Base-by-base conservation (phyloP, 2,113 vertebrate species). In the Cyprinodon tularosa region DNA sequence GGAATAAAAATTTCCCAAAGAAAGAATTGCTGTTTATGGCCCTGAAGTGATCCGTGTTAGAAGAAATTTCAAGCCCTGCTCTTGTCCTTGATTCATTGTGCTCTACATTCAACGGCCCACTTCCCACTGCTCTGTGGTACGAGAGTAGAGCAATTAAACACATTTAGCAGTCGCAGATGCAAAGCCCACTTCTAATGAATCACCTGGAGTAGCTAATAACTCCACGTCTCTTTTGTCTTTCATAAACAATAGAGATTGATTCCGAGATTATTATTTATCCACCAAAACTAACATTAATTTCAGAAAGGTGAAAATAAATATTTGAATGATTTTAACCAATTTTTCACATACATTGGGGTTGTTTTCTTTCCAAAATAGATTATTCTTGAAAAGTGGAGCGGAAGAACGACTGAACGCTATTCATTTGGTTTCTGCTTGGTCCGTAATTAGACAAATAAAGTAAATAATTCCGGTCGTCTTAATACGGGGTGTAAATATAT, bases 131-230 rank as follows among this genome's bases (percentile, higher is more conserved):
- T 79, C 57, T 68, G 29, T 29, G 45, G 67, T 71, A 84, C 79
- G 85, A 82, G 82, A 86, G 83, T 39, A 47, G 80, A 76, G 86
- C 90, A 88, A 85, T 90, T 90, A 84, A 91, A 91, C 85, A 90
- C 85, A 78, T 84, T 89, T 77, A 86, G 76, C 76, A 90, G 84
- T 78, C 84, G 50, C 50, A 86, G 80, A 73, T 74, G 73, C 80
- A n/a, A 45, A 68, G 39, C 65, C 60, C 20, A 50, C 15, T 78
- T 74, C 47, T 44, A 81, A 73, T 88, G 69, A 88, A 86, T 88
- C 82, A 91, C 84, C 73, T 76, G 72, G 47, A 89, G 81, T 86
- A 79, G 76, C 62, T 63, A 12, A 72, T 67, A 84, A 81, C 29
- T 86, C 83, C 7, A 40, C 14, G 71, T 61, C 47, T 70, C 68